Evolutionary conservation across 2,113 vertebrate species (phyloP).

Genomic region (Sander lucioperca): DNA sequence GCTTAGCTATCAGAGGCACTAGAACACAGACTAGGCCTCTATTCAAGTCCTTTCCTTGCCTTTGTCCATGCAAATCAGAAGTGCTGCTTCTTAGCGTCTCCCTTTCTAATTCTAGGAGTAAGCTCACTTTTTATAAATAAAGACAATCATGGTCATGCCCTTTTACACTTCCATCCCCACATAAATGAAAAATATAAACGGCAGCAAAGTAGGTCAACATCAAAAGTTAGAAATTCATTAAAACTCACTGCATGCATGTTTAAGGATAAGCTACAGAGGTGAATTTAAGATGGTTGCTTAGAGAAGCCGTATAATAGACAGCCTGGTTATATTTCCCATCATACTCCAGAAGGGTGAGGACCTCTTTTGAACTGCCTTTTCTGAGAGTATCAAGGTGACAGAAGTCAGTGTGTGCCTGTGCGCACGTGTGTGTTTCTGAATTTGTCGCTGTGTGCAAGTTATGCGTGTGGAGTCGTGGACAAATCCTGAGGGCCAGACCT

Average conservation of each 20-base stretch:
- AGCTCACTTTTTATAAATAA: conserved; percentile 1
- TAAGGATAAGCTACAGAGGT: conserved; percentile 21
- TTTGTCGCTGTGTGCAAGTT: not conserved
- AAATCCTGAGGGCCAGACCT: conserved; percentile 54
- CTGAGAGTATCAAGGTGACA: conserved; percentile 16
- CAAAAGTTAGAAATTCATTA: conserved; percentile 1
- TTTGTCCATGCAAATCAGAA: not conserved
- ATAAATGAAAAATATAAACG: not conserved
- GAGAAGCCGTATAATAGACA: conserved; percentile 19
- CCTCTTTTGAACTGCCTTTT: conserved; percentile 17
- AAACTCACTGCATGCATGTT: conserved; percentile 11
- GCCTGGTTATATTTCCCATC: conserved; percentile 2
- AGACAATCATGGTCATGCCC: not conserved
- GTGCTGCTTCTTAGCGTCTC: not conserved
- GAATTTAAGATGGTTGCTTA: not conserved
- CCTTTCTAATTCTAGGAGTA: not conserved
- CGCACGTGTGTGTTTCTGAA: conserved; percentile 1
- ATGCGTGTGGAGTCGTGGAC: not conserved
- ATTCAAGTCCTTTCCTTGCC: not conserved
- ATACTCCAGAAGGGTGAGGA: conserved; percentile 12
- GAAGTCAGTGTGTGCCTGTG: conserved; percentile 9
- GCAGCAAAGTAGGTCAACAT: not conserved
- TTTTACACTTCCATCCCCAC: not conserved
- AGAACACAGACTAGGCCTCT: conserved; percentile 7
- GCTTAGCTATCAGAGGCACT: not conserved